Conservation (phyloP, 2,888 invertebrate genomes). For the Panopea generosa region DNA sequence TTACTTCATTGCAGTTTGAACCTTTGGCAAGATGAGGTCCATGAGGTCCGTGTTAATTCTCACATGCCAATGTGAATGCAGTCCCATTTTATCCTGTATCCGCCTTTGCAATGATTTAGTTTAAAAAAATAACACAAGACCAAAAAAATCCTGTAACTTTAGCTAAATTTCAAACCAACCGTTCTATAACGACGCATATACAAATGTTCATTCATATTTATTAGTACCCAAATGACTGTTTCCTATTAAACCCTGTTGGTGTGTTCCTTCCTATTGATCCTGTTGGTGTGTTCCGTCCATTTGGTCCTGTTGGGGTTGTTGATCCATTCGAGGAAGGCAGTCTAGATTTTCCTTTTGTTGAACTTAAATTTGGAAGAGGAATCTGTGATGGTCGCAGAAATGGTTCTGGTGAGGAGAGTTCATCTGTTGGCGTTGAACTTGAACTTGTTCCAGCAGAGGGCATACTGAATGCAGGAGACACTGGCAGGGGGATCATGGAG, state of each 20-base stretch:
- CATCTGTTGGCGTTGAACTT: slow-evolving; percentile 50
- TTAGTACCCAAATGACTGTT: too few relatives aligned
- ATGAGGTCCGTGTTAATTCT: too few relatives aligned
- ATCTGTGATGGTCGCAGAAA: slow-evolving; percentile 24
- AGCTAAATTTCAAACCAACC: too few relatives aligned
- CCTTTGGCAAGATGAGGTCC: too few relatives aligned
- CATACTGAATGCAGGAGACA: slow-evolving; percentile 50
- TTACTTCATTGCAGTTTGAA: too few relatives aligned
- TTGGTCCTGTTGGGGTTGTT: slow-evolving; percentile 1
- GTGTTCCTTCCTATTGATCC: slow-evolving; percentile 13
- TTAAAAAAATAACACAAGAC: too few relatives aligned
- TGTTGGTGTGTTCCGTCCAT: slow-evolving; percentile 23
- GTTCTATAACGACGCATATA: too few relatives aligned
- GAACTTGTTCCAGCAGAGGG: slow-evolving; percentile 31
- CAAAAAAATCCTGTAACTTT: too few relatives aligned
- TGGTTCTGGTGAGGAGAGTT: slow-evolving; percentile 31
- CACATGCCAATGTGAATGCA: too few relatives aligned
- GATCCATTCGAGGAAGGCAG: not conserved
- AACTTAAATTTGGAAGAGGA: slow-evolving; percentile 19
- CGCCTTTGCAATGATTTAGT: too few relatives aligned
- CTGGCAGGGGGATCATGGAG: slow-evolving; percentile 55
- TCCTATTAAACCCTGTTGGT: slow-evolving; percentile 4
- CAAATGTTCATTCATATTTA: too few relatives aligned
- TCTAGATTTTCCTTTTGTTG: not conserved
- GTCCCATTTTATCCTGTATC: too few relatives aligned